A percentile compares a stretch with the other conserved stretches of the same genome.
These are phyloP conservation scores for Oedothorax gibbosus DNA, from an alignment of 1,140 invertebrate species.

Conservation along the genomic window DNA sequence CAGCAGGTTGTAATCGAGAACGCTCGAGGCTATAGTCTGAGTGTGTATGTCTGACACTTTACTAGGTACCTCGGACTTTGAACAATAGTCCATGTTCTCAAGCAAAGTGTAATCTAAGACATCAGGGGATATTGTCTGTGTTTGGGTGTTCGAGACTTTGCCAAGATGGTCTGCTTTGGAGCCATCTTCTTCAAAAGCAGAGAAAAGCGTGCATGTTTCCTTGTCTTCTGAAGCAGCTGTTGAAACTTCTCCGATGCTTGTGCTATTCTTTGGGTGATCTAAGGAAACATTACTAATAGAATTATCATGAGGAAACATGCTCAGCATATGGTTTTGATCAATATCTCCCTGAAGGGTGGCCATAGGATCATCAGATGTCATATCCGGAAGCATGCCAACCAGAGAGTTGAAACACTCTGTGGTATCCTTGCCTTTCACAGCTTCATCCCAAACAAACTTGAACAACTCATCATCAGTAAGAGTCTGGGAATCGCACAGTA, in stretches of 20 bases:
- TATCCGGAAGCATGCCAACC: slow-evolving; percentile 20
- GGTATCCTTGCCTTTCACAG: slow-evolving; percentile 2
- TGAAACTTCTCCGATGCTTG: not conserved
- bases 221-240: not conserved
- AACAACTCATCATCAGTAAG: slow-evolving; percentile 53
- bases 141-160: slow-evolving; percentile 44
- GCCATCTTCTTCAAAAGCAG: slow-evolving; percentile 5
- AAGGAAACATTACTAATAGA: not conserved
- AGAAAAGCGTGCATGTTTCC: slow-evolving; percentile 1
- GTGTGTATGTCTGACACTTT: slow-evolving; percentile 51
- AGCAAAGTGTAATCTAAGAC: slow-evolving; percentile 35
- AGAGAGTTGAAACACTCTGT: slow-evolving; percentile 18
- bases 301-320: slow-evolving; percentile 29
- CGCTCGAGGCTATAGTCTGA: slow-evolving; percentile 31
- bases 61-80: not conserved
- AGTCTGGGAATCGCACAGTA: slow-evolving; percentile 53
- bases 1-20: slow-evolving; percentile 34
- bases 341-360: not conserved
- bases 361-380: slow-evolving; percentile 18
- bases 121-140: slow-evolving; percentile 39
- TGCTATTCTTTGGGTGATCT: not conserved
- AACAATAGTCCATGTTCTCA: slow-evolving; percentile 44
- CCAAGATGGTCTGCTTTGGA: not conserved
- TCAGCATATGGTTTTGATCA: not conserved
- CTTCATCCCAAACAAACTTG: slow-evolving; percentile 21